Evolutionary conservation across 2,888 invertebrate species (phyloP).

Genomic region (Mesoligia furuncula): DNA sequence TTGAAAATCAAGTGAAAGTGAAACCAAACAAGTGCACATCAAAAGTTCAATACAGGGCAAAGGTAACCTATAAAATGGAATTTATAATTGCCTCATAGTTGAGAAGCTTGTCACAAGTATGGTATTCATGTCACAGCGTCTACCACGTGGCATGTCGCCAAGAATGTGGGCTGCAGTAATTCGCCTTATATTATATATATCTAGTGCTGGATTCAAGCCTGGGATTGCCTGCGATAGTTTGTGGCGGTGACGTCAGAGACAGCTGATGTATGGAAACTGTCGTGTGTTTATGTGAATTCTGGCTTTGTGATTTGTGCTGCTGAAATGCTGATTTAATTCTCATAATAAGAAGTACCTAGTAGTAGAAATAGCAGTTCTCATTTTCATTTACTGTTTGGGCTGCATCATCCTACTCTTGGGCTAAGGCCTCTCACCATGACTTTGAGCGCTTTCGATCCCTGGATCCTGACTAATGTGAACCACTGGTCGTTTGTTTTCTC

Average conservation of each 20-base stretch:
- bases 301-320: not conserved
- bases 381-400: not conserved
- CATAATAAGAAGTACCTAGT: not conserved
- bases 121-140: constrained; percentile 56
- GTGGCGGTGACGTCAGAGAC: constrained; percentile 14
- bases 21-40: constrained; percentile 11
- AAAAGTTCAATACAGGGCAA: constrained; percentile 17
- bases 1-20: constrained; percentile 3
- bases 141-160: constrained; percentile 68
- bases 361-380: not conserved
- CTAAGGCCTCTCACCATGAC: not conserved
- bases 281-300: not conserved
- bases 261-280: constrained; percentile 4
- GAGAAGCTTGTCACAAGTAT: constrained; percentile 58
- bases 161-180: constrained; percentile 66
- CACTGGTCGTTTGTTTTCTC: not conserved
- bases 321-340: not conserved
- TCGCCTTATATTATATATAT: constrained; percentile 37
- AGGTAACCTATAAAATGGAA: constrained; percentile 35
- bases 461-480: not conserved
- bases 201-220: constrained; percentile 32
- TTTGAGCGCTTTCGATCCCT: not conserved
- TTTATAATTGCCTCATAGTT: constrained; percentile 58
- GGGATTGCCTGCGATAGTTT: constrained; percentile 35
- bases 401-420: not conserved